Evolutionary conservation across 2,888 invertebrate species (phyloP), one percentile per base, ranked within the genome.

Genomic region (Eueremaeus valkanovi): DNA sequence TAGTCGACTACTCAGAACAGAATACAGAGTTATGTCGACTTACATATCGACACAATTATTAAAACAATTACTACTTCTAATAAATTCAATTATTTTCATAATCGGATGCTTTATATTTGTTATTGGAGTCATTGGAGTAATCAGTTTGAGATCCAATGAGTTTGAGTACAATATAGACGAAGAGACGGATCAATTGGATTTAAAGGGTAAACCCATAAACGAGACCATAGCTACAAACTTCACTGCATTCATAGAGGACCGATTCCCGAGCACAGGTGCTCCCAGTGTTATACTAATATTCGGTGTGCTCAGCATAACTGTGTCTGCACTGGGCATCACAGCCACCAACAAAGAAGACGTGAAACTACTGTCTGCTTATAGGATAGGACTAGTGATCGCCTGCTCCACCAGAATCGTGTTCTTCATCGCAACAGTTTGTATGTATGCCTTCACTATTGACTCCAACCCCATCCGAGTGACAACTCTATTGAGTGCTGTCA

Each of bases 211-310:
- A 24, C 24, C 29, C 18, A 27, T 63, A 8, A 31, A 36, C 18
- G 40, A 63, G n/a, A 31, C 63, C 9, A 31, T 36, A 36, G 68
- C 55, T 18, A 51, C 49, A 3, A 66, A 45, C 51, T 51, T 75
- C 13, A 31, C 63, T n/a, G 42, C 66, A 16, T 18, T 33, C 9
- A 75, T 70, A 3, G 49, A 73, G 42, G 51, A 55, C 16, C 63
- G 74, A n/a, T 76, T 76, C 42, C 76, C 76, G 0, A 72, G 70
- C 21, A 61, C 45, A 0, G 55, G 75, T 21, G 49, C 76, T 40
- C 66, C 74, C 29, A 72, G 58, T 58, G 76, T 74, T 36, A 45
- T 74, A 36, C 0, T 75, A 5, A 49, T 76, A 27, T 75, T 76
- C 58, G 74, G 75, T 36, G 21, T 51, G 11, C 13, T 75, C 6